Evolutionary conservation across 2,888 invertebrate species (phyloP), one percentile per base, ranked within the genome.

Genomic region (Philonicus albiceps): DNA sequence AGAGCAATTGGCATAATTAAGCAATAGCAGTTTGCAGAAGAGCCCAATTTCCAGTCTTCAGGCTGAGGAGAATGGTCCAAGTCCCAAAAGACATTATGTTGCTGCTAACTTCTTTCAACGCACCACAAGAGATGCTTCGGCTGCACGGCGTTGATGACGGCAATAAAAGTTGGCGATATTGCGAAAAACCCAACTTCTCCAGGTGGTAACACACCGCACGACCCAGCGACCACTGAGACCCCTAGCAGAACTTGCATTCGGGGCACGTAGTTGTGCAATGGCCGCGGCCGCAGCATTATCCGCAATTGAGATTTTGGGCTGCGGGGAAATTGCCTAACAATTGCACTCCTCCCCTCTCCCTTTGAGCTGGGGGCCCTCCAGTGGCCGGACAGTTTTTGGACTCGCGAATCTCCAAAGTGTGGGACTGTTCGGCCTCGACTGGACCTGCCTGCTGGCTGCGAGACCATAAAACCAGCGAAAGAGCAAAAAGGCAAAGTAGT

Each of bases 181-280:
- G 81, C 81, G 81, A 83, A 83, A 83, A 78, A 30, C 22, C 22
- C 27, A 27, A 78, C 81, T n/a, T 53, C 31, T 83, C 22, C 81
- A 83, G 81, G 81, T 83, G 81, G 81, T 22, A 64, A 64, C 64
- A 22, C 55, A 22, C 31, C 81, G 43, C 19, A 22, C 64, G 34
- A 83, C 19, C 64, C 64, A 37, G 55, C 30, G 30, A 64, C 22
- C 81, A 11, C 31, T 19, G 30, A 19, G 19, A 55, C 22, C 19
- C 30, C 34, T 11, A 34, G 64, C 49, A 22, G 43, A 64, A 64
- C 81, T 64, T 22, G 81, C 34, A 83, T 83, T 55, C 81, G 34
- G 81, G 64, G 55, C 81, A 83, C 81, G 81, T 83, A 83, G n/a
- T 83, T 83, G 64, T 83, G 81, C 81, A 83, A 83, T 64, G 81